phyloP scores from a whole-genome alignment of 2,888 invertebrate genomes.

The Cheilosia soror region DNA sequence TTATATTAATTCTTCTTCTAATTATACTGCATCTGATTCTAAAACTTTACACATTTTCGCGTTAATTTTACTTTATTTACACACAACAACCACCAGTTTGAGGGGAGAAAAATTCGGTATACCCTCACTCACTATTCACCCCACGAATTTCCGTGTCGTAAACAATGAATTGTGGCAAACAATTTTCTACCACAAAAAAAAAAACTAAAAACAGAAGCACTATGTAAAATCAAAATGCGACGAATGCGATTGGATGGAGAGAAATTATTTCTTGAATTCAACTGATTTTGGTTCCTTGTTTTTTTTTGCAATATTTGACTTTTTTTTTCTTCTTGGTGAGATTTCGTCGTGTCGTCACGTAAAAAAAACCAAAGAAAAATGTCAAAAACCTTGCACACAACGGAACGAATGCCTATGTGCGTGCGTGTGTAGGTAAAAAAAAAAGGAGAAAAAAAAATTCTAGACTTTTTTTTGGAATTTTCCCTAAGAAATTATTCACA shows the following conservation, averaged over 20 bases:
- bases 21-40: conserved; percentile 26
- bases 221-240: conserved; percentile 8
- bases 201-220: conserved; percentile 29
- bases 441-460: conserved; percentile 60
- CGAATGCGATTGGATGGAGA: conserved; percentile 66
- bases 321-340: conserved; percentile 63
- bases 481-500: conserved; percentile 47
- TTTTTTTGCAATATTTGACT: conserved; percentile 50
- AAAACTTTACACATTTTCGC: conserved; percentile 30
- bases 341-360: conserved; percentile 70
- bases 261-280: conserved; percentile 43
- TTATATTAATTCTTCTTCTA: conserved; percentile 7
- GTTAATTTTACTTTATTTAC: conserved; percentile 7
- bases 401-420: background rate
- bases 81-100: conserved; percentile 60
- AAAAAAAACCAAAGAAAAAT: conserved; percentile 61
- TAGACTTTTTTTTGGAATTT: conserved; percentile 70
- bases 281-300: conserved; percentile 31
- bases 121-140: conserved; percentile 41
- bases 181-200: conserved; percentile 38
- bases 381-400: conserved; percentile 73
- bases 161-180: conserved; percentile 71
- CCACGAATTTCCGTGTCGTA: conserved; percentile 58
- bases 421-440: conserved; percentile 20
- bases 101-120: conserved; percentile 17